Conservation (phyloP, 2,797 vertebrate genomes). For the Cottoperca gobio region DNA sequence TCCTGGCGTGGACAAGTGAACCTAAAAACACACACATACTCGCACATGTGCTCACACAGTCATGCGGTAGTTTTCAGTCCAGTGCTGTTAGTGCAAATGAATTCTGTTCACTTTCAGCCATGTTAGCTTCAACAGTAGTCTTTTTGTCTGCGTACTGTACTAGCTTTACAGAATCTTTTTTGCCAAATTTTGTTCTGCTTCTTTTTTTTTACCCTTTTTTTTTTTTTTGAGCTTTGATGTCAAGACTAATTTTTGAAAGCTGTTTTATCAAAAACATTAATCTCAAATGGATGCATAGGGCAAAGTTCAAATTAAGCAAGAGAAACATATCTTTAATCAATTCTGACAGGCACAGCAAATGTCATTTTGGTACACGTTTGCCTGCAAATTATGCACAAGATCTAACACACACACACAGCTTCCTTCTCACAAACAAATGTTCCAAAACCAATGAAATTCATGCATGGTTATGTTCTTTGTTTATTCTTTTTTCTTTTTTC, state of each 20-base stretch:
- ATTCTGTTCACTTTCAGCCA: slow-evolving; percentile 53
- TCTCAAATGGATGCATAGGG: slow-evolving; percentile 34
- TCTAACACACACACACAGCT: slow-evolving; percentile 27
- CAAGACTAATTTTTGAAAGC: slow-evolving; percentile 11
- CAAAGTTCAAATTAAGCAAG: slow-evolving; percentile 54
- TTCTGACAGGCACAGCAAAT: slow-evolving; percentile 45
- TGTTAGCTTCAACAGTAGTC: slow-evolving; percentile 20
- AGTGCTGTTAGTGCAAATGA: slow-evolving; percentile 43
- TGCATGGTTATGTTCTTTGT: slow-evolving; percentile 9
- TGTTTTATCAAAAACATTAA: slow-evolving; percentile 37
- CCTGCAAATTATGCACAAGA: slow-evolving; percentile 14
- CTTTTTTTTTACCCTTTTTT: neutral
- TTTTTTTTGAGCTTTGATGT: slow-evolving; percentile 21
- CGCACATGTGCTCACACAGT: slow-evolving; percentile 34
- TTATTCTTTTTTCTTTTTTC: slow-evolving; percentile 14
- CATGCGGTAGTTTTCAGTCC: slow-evolving; percentile 40
- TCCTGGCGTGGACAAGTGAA: slow-evolving; percentile 67
- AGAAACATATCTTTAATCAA: slow-evolving; percentile 41
- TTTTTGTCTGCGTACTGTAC: slow-evolving; percentile 16
- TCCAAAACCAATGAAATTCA: slow-evolving; percentile 10
- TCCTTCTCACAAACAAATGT: slow-evolving; percentile 12
- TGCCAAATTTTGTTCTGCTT: neutral
- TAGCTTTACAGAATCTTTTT: slow-evolving; percentile 7
- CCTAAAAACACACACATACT: slow-evolving; percentile 50
- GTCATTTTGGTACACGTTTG: slow-evolving; percentile 41